Evolutionary conservation across 92 coral and sea anemone genomes (phyloP), one percentile per base, ranked within the genome.

Genomic region (Parazoanthus swiftii): DNA sequence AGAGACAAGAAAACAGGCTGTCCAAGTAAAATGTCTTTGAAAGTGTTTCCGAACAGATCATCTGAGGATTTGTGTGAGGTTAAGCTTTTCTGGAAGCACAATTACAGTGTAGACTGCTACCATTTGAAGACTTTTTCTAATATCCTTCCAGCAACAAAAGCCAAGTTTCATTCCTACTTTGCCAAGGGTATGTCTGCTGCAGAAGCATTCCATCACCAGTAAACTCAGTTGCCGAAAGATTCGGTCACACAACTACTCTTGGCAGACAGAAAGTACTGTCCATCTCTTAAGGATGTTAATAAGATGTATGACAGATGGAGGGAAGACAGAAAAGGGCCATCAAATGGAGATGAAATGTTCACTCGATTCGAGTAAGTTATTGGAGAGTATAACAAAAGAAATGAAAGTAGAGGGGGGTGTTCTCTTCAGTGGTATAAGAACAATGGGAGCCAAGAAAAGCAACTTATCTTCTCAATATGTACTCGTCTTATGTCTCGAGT

Each of bases 401-500:
- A 91, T 76, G 56, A 80, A 16, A 58, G 29, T 1, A 43, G 58
- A 8, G 92, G 91, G 95, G 93, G 4, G 51, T 88, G 90, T 74
- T 91, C 33, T 3, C 76, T 91, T 23, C 93, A 91, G 75, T 76
- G 88, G 44, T 81, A 65, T 46, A 74, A 90, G 14, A 82, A 23
- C 1, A 35, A 81, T 42, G 88, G 48, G 7, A 78, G 59, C 15
- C 15, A 86, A 6, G 79, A 91, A 26, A 80, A 82, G 72, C 90
- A 88, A 3, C 80, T 93, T 2, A 79, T 93, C 25, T 51, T 93
- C 15, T 74, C 92, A 2, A 89, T 93, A 35, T 92, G 90, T 81
- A 91, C 92, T 0, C 95, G 93, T 67, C 89, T 89, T 1, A 93
- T 89, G 95, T 81, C 92, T 29, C 81, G 92, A n/a, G 90, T 91